These are phyloP conservation scores for Tolypeutes matacus DNA, from an alignment of 2,797 vertebrate species.

Conservation along the genomic window DNA sequence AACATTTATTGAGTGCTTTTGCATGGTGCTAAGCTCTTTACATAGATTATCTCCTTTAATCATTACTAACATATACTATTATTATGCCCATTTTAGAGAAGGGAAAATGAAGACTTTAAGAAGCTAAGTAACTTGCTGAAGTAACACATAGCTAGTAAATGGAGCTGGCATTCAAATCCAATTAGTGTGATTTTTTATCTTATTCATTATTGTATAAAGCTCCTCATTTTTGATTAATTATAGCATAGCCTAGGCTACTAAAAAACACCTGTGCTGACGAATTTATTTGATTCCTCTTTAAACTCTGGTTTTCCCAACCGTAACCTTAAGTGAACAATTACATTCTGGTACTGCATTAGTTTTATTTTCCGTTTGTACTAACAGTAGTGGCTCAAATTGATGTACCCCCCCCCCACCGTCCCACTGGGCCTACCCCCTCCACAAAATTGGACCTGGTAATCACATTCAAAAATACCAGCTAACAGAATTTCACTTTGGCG, in stretches of 20 bases:
- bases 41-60: background rate
- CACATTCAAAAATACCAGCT: background rate
- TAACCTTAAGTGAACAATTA: background rate
- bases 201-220: background rate
- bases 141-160: background rate
- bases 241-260: background rate
- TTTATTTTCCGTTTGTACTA: slow-evolving; percentile 7
- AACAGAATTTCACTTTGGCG: background rate
- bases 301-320: background rate
- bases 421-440: too few species aligned
- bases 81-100: background rate
- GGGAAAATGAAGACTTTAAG: background rate
- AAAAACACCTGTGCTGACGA: background rate
- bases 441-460: background rate
- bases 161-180: background rate
- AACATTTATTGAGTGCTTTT: background rate
- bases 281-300: background rate
- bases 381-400: background rate
- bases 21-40: background rate
- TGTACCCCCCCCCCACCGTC: background rate
- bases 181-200: background rate
- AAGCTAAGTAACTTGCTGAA: background rate
- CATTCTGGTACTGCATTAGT: background rate
- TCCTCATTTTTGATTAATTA: background rate
- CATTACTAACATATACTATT: background rate